These are phyloP conservation scores for Chaitophorus viminalis DNA, from an alignment of 2,888 invertebrate genomes.

Conservation along the genomic window DNA sequence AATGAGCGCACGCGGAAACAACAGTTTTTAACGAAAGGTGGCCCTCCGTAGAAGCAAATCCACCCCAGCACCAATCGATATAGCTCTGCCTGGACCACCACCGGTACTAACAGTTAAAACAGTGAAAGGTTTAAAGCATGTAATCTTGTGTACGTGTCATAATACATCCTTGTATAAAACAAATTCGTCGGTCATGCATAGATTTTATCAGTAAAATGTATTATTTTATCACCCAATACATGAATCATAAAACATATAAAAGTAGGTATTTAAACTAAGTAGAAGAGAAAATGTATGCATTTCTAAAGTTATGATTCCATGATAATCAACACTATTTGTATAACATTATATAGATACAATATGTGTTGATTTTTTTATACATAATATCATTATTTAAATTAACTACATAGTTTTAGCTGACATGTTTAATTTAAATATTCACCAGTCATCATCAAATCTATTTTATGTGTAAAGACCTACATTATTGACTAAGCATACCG, in stretches of 20 bases:
- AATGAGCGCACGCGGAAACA: slow-evolving; percentile 27
- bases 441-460: too few relatives aligned
- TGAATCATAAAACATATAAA: neutral
- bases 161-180: neutral
- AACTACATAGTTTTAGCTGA: too few relatives aligned
- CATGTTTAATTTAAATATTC: too few relatives aligned
- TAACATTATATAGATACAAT: too few relatives aligned
- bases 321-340: too few relatives aligned
- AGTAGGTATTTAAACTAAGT: too few relatives aligned
- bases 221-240: neutral
- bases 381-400: neutral
- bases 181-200: neutral
- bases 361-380: too few relatives aligned
- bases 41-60: slow-evolving; percentile 32
- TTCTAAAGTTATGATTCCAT: too few relatives aligned
- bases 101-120: neutral
- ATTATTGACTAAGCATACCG: too few relatives aligned
- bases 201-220: neutral
- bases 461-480: too few relatives aligned
- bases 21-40: slow-evolving; percentile 41
- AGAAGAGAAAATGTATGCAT: too few relatives aligned
- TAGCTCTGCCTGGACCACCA: slow-evolving; percentile 46
- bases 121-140: neutral
- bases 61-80: slow-evolving; percentile 54
- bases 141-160: neutral